phyloP scores from a whole-genome alignment of 2,888 invertebrate genomes.

The Polydrusus tereticollis region DNA sequence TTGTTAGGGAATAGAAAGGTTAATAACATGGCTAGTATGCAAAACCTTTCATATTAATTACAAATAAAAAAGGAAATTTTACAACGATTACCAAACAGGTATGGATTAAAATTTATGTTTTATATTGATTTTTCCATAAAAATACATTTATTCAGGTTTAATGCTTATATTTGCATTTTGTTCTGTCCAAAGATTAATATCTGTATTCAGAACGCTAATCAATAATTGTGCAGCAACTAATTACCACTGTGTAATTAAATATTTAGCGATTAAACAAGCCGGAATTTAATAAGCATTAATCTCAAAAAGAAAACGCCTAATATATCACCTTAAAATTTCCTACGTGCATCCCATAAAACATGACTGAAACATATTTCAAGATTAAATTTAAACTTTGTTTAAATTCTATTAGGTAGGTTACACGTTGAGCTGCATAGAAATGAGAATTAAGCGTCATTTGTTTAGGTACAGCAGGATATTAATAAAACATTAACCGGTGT shows the following conservation, averaged over 20 bases:
- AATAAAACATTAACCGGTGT: conserved; percentile 35
- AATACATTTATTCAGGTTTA: no score
- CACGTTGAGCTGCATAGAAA: conserved; percentile 40
- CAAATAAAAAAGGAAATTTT: no score
- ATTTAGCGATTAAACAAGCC: no score
- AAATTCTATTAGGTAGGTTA: conserved; percentile 36
- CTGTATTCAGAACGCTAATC: no score
- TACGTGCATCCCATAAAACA: neutral
- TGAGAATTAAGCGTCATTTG: conserved; percentile 44
- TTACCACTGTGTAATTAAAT: no score
- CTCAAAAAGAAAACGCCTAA: neutral
- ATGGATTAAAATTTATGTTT: no score
- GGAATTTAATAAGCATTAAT: neutral
- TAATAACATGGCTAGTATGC: neutral
- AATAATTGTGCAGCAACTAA: no score
- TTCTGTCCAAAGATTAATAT: no score
- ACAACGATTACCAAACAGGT: no score
- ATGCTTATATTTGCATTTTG: no score
- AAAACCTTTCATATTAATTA: neutral
- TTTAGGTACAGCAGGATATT: conserved; percentile 29
- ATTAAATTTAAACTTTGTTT: conserved; percentile 19
- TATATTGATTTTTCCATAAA: no score
- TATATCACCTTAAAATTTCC: neutral
- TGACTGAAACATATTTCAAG: neutral
- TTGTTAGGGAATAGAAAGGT: neutral